A percentile compares a stretch with the other conserved stretches of the same genome.
Evolutionary conservation across 2,888 invertebrate species (phyloP).

Genomic region (Neoitamus cyanurus): DNA sequence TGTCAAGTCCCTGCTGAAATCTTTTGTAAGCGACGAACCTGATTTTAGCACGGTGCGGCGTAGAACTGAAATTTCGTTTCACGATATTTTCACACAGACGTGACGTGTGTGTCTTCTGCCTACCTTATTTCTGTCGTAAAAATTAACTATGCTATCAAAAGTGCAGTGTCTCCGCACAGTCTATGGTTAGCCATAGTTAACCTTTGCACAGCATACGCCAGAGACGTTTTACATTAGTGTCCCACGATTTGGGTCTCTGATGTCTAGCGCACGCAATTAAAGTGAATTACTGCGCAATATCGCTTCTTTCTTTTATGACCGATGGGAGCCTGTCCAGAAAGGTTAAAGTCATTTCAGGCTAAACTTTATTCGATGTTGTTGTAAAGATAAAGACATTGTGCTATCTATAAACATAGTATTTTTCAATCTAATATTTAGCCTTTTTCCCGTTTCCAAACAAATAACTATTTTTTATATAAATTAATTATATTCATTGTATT

Average conservation of each 20-base stretch:
- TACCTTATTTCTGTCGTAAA: background rate
- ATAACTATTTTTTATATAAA: too few species aligned
- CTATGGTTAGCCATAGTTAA: background rate
- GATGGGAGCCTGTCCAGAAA: constrained; percentile 21
- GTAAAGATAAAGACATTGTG: background rate
- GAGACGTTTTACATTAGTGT: constrained; percentile 7
- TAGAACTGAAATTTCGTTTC: background rate
- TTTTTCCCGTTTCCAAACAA: background rate
- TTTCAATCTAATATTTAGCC: background rate
- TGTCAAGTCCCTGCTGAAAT: background rate
- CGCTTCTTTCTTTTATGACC: background rate
- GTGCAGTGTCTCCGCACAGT: constrained; percentile 18
- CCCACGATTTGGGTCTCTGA: constrained; percentile 31
- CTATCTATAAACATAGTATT: background rate
- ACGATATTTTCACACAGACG: background rate
- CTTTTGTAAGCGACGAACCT: constrained; percentile 3
- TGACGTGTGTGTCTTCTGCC: background rate
- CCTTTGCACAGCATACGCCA: constrained; percentile 13
- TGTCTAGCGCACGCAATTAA: constrained; percentile 18
- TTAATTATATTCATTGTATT: too few species aligned
- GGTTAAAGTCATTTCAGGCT: constrained; percentile 4
- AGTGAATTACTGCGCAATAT: constrained; percentile 23
- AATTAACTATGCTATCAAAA: constrained; percentile 35
- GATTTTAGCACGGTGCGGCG: background rate
- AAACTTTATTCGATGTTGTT: background rate